phyloP scores from a whole-genome alignment of 2,888 invertebrate genomes.

The Notocelia uddmanniana region DNA sequence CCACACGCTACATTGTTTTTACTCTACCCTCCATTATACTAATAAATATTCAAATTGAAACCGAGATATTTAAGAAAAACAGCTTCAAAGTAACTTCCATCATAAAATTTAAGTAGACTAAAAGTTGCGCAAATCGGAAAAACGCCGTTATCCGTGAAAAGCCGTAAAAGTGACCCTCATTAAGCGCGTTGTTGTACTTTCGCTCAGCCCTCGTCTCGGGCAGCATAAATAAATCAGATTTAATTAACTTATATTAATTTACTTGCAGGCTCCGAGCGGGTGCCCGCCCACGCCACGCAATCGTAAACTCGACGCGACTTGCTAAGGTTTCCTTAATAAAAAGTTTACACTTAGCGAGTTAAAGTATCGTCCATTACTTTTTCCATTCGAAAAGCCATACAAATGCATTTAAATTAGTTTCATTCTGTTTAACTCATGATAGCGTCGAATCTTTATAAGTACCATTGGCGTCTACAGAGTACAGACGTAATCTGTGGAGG shows the following conservation, averaged over 20 bases:
- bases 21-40: not conserved
- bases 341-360: constrained; percentile 80
- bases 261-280: constrained; percentile 65
- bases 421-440: constrained; percentile 66
- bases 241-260: constrained; percentile 86
- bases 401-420: constrained; percentile 69
- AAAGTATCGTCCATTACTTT: constrained; percentile 68
- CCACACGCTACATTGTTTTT: constrained; percentile 6
- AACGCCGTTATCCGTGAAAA: constrained; percentile 77
- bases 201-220: constrained; percentile 67
- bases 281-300: constrained; percentile 63
- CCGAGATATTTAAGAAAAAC: constrained; percentile 48
- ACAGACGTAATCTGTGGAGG: too few relatives aligned
- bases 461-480: too few relatives aligned
- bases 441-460: constrained; percentile 40
- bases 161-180: constrained; percentile 83
- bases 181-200: constrained; percentile 82
- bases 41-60: not conserved
- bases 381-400: constrained; percentile 64
- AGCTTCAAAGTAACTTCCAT: constrained; percentile 63
- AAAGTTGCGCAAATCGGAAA: constrained; percentile 77
- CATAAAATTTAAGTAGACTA: constrained; percentile 56
- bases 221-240: constrained; percentile 85
- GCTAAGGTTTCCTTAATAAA: constrained; percentile 82
- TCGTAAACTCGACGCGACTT: constrained; percentile 69